Evolutionary conservation across 2,797 vertebrate genomes (phyloP).

Genomic region (Chelmon rostratus): DNA sequence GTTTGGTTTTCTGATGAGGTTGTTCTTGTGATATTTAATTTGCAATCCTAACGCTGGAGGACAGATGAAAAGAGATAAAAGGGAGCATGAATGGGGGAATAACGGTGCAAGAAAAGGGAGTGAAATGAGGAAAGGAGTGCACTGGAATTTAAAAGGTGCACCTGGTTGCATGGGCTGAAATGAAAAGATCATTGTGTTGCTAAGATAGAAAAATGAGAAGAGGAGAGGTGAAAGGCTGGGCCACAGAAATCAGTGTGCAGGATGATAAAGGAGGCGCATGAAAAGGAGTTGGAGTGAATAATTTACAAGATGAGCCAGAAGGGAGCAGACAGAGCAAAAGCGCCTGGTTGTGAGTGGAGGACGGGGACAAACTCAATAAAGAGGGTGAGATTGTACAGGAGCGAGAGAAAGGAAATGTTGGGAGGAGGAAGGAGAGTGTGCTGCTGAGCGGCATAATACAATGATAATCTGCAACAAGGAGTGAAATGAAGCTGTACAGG

Average conservation of each 20-base stretch:
- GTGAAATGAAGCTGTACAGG: constrained; percentile 9
- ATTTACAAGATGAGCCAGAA: constrained; percentile 59
- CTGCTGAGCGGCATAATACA: neutral
- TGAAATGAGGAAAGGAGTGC: neutral
- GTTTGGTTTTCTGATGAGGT: neutral
- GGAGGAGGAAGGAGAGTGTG: neutral
- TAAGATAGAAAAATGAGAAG: constrained; percentile 3
- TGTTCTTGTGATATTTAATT: neutral
- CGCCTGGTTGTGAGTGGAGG: constrained; percentile 40
- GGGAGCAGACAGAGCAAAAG: constrained; percentile 32
- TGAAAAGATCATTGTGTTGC: constrained; percentile 2
- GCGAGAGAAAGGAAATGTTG: neutral
- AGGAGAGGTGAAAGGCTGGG: neutral
- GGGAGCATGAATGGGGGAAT: neutral
- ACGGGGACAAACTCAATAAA: constrained; percentile 22
- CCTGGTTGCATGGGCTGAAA: neutral
- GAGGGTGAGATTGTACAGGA: neutral
- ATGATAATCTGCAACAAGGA: constrained; percentile 5
- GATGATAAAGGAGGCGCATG: constrained; percentile 47
- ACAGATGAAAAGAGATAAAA: neutral
- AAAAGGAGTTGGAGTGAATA: constrained; percentile 59
- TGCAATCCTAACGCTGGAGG: neutral
- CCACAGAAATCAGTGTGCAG: constrained; percentile 29
- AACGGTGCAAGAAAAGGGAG: neutral
- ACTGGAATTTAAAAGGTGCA: neutral